Percentiles rank a stretch among this genome's conserved stretches.
Conservation (phyloP, 2,888 invertebrate species). For the Venustoraphidia nigricollis region DNA sequence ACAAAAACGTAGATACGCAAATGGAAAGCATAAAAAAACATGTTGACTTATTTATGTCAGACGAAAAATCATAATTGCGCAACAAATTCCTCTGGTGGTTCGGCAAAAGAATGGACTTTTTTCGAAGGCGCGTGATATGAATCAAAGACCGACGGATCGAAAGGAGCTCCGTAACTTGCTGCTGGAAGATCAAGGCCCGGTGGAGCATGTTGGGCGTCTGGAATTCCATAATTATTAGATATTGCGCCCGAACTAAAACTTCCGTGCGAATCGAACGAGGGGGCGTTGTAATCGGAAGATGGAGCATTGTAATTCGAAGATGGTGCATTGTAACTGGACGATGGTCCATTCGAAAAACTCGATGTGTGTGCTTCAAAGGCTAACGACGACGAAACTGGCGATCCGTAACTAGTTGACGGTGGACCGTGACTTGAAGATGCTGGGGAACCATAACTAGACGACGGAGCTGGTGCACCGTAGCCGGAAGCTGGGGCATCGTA, state of each 20-base stretch:
- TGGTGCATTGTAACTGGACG: constrained; percentile 8
- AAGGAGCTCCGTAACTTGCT: constrained; percentile 8
- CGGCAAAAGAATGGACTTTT: too few species aligned
- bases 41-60: too few species aligned
- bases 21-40: too few species aligned
- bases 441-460: constrained; percentile 8
- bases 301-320: constrained; percentile 8
- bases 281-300: constrained; percentile 12
- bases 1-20: too few species aligned
- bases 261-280: background rate
- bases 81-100: too few species aligned
- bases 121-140: too few species aligned
- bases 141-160: too few species aligned
- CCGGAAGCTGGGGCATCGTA: constrained; percentile 12
- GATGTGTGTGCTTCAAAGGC: constrained; percentile 8
- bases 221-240: too few species aligned
- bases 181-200: constrained; percentile 10
- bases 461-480: constrained; percentile 10
- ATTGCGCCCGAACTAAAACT: too few species aligned
- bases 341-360: constrained; percentile 10
- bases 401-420: constrained; percentile 12
- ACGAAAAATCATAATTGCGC: too few species aligned
- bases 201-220: background rate
- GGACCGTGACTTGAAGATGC: constrained; percentile 8
- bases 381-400: constrained; percentile 11